Base-by-base conservation (phyloP, 64 coral and sea anemone species). In the Stylophora pistillata region DNA sequence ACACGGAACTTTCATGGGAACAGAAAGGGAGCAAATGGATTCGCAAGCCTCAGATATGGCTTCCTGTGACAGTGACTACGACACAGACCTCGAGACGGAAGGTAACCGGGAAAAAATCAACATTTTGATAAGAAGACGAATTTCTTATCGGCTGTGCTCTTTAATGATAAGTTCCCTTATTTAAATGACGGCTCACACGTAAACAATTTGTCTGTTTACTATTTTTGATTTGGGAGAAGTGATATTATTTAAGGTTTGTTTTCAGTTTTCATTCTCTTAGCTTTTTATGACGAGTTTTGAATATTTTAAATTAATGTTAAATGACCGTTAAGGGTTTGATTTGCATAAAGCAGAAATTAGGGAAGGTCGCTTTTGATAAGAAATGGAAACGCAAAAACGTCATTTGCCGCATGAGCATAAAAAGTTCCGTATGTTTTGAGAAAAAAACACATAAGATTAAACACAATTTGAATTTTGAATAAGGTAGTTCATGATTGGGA, bases 51-150 rank as follows among this genome's bases (percentile, higher is more conserved):
- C 75, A 66, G 87, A 80, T 71, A 15, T 79, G 0, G 68, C 74
- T 15, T 77, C 69, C 72, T 89, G 86, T 26, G 87, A 85, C 37
- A 86, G 87, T 61, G 91, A 88, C 31, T 94, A 82, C 20, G 92
- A 94, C 9, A 94, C 92, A 0, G 92, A 94, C 18, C 81, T 94
- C 5, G 92, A 94, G 15, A 85, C 74, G 12, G 92, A 94, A 94
- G 92, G 92, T 94, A 41, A 37, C 81, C 13, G 31, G 12, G 13
- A 53, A 33, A 62, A 69, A 27, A 77, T 47, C 14, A 32, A 9
- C 15, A 21, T 77, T 27, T 10, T n/a, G 33, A 52, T 23, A 10
- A 12, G 13, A 31, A 12, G 33, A 41, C 10, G 23, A 30, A 15
- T 15, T 13, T 52, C 33, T 15, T 74, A n/a, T 77, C 27, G 3